Evolutionary conservation across 2,797 vertebrate genomes (phyloP), one percentile per base, ranked within the genome.

Genomic region (Hylomyscus alleni): DNA sequence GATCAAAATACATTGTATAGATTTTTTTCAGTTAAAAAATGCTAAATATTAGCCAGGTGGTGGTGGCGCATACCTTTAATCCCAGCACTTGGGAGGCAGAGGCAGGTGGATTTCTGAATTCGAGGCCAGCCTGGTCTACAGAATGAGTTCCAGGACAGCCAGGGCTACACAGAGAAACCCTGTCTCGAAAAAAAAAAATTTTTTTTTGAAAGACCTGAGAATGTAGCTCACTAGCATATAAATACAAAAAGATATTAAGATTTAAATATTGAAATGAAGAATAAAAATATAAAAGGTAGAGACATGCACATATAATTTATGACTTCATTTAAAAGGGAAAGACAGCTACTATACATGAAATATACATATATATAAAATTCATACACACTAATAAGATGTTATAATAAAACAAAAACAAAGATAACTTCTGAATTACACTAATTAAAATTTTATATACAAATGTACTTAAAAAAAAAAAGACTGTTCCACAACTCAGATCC

Each of bases 361-460:
- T 90, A 72, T 31, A 76, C 13, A 91, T 26, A 75, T 14, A 88
- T 62, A 89, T 76, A n/a, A 54, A 93, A 78, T 76, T 77, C 0
- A 78, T 44, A 47, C 20, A 89, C 13, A 83, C 15, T 20, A 69
- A 19, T 90, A 96, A 93, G 24, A 77, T 54, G 77, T 17, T 11
- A 90, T 13, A 92, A 76, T 52, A 77, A 60, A 86, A 96, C 60
- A 60, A 26, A 94, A 96, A 83, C n/a, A 20, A 91, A 44, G 9
- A 80, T 54, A 65, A 91, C 78, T 95, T 82, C 91, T 75, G 13
- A 96, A 89, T 78, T 91, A 47, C 1, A 95, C 24, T 89, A 3
- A 94, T 69, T 83, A 81, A 96, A 94, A 67, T 58, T 95, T 83
- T n/a, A 84, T 58, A 81, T n/a, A 81, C 34, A 81, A 58, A 24